These are phyloP conservation scores for Epicauta chinensis DNA, from an alignment of 1,140 invertebrate genomes.

Conservation along the genomic window DNA sequence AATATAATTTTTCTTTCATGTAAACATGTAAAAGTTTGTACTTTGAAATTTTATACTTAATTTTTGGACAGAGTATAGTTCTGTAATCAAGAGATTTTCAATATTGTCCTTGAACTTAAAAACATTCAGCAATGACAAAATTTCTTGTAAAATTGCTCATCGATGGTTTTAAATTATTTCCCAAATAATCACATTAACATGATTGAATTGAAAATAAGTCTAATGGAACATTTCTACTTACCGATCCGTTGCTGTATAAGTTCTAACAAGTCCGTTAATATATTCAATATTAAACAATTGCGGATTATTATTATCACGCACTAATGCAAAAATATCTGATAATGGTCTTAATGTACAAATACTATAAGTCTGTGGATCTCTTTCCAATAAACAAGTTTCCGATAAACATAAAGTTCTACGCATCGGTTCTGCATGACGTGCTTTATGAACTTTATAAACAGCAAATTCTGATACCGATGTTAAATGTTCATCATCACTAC, in stretches of 20 bases:
- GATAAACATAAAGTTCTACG: constrained; percentile 89
- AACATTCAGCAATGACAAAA: too few species aligned
- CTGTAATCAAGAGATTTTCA: too few species aligned
- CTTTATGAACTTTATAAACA: constrained; percentile 78
- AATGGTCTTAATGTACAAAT: constrained; percentile 84
- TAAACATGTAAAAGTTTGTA: too few species aligned
- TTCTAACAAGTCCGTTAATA: constrained; percentile 81
- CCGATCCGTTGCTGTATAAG: constrained; percentile 80
- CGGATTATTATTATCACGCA: constrained; percentile 84
- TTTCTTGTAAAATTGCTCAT: too few species aligned
- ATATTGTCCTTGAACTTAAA: too few species aligned
- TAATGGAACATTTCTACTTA: too few species aligned
- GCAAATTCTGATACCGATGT: constrained; percentile 89
- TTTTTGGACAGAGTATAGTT: too few species aligned
- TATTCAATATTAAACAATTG: constrained; percentile 95
- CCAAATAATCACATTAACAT: too few species aligned
- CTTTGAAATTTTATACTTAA: too few species aligned
- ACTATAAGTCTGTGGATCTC: constrained; percentile 94
- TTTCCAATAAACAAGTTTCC: constrained; percentile 90
- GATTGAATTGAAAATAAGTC: too few species aligned
- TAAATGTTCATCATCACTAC: constrained; percentile 38
- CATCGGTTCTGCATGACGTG: constrained; percentile 71
- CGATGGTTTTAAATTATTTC: too few species aligned
- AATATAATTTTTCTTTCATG: too few species aligned
- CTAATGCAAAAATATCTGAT: constrained; percentile 83